These are phyloP conservation scores for Hypomecis atomaria DNA, from an alignment of 2,888 invertebrate genomes.

Conservation along the genomic window DNA sequence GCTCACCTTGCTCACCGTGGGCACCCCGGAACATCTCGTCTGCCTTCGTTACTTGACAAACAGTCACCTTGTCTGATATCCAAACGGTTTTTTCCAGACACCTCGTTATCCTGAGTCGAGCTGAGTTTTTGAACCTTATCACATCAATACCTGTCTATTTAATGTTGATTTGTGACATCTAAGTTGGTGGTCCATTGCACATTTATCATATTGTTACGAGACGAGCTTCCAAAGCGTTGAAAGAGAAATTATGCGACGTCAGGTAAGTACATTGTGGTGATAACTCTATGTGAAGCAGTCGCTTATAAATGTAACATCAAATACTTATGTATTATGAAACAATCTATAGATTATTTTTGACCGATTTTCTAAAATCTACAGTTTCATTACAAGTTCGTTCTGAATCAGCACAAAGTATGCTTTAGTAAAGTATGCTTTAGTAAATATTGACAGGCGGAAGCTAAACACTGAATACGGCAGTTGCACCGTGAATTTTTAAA, in stretches of 20 bases:
- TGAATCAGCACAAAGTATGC: not conserved
- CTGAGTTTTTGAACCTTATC: constrained; percentile 31
- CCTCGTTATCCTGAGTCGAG: constrained; percentile 47
- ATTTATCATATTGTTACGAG: constrained; percentile 33
- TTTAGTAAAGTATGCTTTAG: not conserved
- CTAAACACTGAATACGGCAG: constrained; percentile 58
- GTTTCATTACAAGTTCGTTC: not conserved
- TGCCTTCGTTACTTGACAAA: constrained; percentile 8
- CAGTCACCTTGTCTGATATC: constrained; percentile 14
- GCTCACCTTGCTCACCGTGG: constrained; percentile 50
- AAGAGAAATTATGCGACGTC: constrained; percentile 10
- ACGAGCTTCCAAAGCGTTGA: constrained; percentile 3
- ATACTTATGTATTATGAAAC: not conserved
- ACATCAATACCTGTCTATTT: constrained; percentile 37
- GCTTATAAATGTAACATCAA: not conserved
- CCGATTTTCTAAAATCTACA: too few relatives aligned
- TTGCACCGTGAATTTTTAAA: constrained; percentile 76
- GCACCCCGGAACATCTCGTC: constrained; percentile 46
- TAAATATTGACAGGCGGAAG: constrained; percentile 55
- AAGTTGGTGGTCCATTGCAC: constrained; percentile 32
- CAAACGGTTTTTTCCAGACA: constrained; percentile 8
- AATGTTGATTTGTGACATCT: constrained; percentile 34
- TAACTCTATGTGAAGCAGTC: not conserved
- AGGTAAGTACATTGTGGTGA: not conserved
- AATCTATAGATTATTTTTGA: too few relatives aligned